Percentiles rank a stretch among this genome's conserved stretches.
phyloP scores from a whole-genome alignment of 2,797 vertebrate genomes.

The Anabacerthia variegaticeps region DNA sequence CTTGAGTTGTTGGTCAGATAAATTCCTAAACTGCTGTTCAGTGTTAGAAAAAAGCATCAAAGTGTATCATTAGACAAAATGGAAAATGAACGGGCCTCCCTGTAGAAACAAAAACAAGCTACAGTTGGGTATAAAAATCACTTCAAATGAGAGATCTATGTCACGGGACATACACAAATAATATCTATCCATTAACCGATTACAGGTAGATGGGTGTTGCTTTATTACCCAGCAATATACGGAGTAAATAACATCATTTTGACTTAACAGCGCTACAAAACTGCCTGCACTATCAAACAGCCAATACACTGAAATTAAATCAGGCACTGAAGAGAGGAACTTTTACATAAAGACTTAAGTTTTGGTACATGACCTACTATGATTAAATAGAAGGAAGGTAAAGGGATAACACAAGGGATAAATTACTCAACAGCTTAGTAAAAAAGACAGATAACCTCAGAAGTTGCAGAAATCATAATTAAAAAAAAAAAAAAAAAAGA shows the following conservation, averaged over 20 bases:
- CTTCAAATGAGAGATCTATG: not conserved
- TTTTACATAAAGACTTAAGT: not conserved
- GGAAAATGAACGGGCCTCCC: not conserved
- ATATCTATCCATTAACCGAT: not conserved
- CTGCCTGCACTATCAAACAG: not conserved
- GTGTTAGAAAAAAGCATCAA: not conserved
- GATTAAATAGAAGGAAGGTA: not conserved
- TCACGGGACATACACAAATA: not conserved
- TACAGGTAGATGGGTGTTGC: not conserved
- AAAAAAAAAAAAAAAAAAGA: not conserved
- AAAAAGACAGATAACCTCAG: not conserved
- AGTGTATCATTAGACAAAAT: not conserved
- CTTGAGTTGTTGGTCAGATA: not conserved
- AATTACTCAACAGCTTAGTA: not conserved
- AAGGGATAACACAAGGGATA: not conserved
- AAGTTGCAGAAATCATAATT: not conserved
- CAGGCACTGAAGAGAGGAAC: not conserved
- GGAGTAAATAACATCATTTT: not conserved
- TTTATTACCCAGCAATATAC: not conserved
- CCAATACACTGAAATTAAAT: not conserved
- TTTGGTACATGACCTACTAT: rapidly evolving
- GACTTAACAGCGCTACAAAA: not conserved
- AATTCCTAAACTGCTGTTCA: not conserved
- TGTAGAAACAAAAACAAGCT: not conserved
- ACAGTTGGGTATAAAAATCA: not conserved